phyloP scores from a whole-genome alignment of 1,140 invertebrate genomes.

The Mesaphorura yosii region DNA sequence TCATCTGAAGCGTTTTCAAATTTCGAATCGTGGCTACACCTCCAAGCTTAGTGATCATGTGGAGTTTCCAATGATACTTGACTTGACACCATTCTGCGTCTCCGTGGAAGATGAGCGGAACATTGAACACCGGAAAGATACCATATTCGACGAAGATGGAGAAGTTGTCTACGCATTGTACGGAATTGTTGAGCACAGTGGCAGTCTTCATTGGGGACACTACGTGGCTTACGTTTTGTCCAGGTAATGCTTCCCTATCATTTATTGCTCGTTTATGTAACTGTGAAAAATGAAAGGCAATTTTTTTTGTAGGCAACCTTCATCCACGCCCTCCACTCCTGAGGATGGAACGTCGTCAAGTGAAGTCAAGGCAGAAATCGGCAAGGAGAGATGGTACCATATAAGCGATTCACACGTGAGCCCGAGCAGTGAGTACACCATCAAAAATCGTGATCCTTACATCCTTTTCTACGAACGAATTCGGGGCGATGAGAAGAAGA shows the following conservation, averaged over 20 bases:
- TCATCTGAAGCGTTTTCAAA: conserved; percentile 83
- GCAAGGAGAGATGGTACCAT: conserved; percentile 66
- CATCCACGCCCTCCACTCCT: too few relatives aligned
- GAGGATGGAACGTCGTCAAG: too few relatives aligned
- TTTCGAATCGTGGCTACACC: conserved; percentile 44
- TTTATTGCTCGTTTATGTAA: too few relatives aligned
- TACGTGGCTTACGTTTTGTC: conserved; percentile 96
- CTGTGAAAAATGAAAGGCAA: too few relatives aligned
- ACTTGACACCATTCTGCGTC: conserved; percentile 83
- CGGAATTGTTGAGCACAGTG: conserved; percentile 88
- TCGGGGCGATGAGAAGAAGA: conserved; percentile 20
- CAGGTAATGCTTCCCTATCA: too few relatives aligned
- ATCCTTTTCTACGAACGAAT: conserved; percentile 92
- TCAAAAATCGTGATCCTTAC: conserved; percentile 85
- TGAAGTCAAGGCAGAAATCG: background rate
- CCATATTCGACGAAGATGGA: conserved; percentile 39
- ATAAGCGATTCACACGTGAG: conserved; percentile 77
- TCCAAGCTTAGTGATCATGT: conserved; percentile 76
- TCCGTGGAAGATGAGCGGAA: conserved; percentile 47
- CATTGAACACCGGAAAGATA: conserved; percentile 33
- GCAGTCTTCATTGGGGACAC: conserved; percentile 79
- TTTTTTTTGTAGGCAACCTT: too few relatives aligned
- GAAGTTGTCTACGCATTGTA: conserved; percentile 72
- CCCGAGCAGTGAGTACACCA: conserved; percentile 64
- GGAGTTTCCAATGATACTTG: conserved; percentile 71